Evolutionary conservation across 2,797 vertebrate species (phyloP).

Genomic region (Pseudochromis fuscus): DNA sequence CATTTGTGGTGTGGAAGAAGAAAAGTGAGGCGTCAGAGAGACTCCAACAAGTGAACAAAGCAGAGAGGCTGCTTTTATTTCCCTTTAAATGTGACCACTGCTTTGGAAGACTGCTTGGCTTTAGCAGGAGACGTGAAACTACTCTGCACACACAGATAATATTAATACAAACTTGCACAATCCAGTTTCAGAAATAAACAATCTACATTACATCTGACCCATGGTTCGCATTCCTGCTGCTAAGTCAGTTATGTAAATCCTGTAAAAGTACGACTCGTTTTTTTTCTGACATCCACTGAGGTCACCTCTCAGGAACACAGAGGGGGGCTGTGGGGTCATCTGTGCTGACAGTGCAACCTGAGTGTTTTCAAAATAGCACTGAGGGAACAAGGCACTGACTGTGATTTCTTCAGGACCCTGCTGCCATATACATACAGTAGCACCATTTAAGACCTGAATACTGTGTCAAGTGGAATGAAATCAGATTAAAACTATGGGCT

Average conservation of each 20-base stretch:
- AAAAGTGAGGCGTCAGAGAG: not conserved
- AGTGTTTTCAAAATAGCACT: conserved; percentile 43
- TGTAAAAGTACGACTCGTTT: conserved; percentile 5
- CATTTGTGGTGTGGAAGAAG: not conserved
- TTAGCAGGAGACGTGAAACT: not conserved
- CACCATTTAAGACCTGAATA: conserved; percentile 25
- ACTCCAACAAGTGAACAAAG: not conserved
- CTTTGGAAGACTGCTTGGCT: not conserved
- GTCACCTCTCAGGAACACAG: conserved; percentile 38
- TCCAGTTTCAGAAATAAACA: not conserved
- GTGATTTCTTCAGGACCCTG: conserved; percentile 4
- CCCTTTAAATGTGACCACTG: conserved; percentile 4
- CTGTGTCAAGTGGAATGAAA: conserved; percentile 29
- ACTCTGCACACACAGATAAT: not conserved
- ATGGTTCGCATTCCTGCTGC: not conserved
- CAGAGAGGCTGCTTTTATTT: not conserved
- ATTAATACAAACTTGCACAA: not conserved
- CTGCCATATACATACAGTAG: conserved; percentile 29
- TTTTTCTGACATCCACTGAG: conserved; percentile 3
- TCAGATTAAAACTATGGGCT: conserved; percentile 1
- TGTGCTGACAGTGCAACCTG: conserved; percentile 60
- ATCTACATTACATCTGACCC: conserved; percentile 5
- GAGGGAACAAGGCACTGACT: conserved; percentile 11
- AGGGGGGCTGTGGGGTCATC: conserved; percentile 45
- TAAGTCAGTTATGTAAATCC: conserved; percentile 8